Evolutionary conservation across 1,140 invertebrate genomes (phyloP), one percentile per base, ranked within the genome.

Genomic region (Drosophila rufa): DNA sequence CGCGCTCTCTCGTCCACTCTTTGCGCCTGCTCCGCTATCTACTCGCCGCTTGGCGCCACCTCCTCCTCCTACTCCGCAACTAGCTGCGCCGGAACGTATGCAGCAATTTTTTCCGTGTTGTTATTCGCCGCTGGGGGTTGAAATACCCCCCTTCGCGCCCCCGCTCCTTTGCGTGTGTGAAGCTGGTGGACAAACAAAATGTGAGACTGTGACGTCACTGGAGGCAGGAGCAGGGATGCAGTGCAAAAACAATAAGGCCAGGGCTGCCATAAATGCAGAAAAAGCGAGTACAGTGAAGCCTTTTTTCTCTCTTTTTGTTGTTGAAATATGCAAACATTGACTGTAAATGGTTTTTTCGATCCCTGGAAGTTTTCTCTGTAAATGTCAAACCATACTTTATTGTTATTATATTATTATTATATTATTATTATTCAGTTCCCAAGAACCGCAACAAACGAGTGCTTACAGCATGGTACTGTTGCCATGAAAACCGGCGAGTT

Each of bases 111-210:
- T 65, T 75, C 33, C 42, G 25, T 74, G 51, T 51, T 71, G 46
- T 67, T 50, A 42, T 80, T 65, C 64, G 45, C 22, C 30, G 36
- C 58, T 67, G 67, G 65, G 84, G 84, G 77, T 84, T 68, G 84
- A 75, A 89, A 75, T 67, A 51, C 53, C 78, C 22, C 22, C 22
- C 3, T 25, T 25, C 22, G 22, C 22, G 22, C 22, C 22, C 22
- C 22, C 22, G 22, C 2, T 25, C 36, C 4, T 2, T n/a, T 11
- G 30, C 22, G 11, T 22, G 30, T 4, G 30, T 4, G 46, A 6
- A 19, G 7, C 17, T 5, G 9, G 22, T 45, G 62, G 27, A 62
- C 19, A 65, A 65, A 61, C 38, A 61, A 45, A 61, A 22, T 65
- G 27, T 17, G 40, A 27, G 55, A 22, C 17, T 64, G 61, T 65